Conservation (phyloP, 2,113 vertebrate genomes). For the Hydropotes inermis region DNA sequence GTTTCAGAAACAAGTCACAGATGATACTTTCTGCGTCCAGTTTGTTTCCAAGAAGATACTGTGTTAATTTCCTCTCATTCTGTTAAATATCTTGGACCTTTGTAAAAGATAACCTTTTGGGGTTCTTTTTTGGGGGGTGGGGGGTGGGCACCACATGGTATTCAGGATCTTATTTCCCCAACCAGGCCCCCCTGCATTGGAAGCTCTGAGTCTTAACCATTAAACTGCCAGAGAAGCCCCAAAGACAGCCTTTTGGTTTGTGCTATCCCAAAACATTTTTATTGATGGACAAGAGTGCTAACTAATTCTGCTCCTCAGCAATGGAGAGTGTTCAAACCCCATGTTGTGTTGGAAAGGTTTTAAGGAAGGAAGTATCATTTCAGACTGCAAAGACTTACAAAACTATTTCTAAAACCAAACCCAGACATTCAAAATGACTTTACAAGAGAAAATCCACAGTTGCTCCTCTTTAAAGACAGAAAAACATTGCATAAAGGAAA, state of each 20-base stretch:
- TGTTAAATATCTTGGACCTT: neutral
- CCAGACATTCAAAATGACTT: constrained; percentile 27
- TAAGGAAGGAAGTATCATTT: neutral
- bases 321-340: neutral
- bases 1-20: neutral
- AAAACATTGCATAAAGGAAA: constrained; percentile 17
- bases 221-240: neutral
- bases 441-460: constrained; percentile 21
- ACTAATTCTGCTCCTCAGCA: neutral
- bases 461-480: constrained; percentile 33
- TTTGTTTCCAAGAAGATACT: neutral
- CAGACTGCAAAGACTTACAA: neutral
- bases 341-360: neutral
- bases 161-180: neutral
- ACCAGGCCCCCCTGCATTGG: neutral
- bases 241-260: neutral
- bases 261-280: neutral
- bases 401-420: constrained; percentile 38
- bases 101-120: neutral
- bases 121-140: too few species aligned
- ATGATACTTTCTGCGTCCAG: neutral
- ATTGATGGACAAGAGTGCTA: neutral
- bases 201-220: neutral
- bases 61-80: neutral
- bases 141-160: accelerated